Percentiles rank a stretch among this genome's conserved stretches.
These are phyloP conservation scores for Alauda arvensis DNA, from an alignment of 2,797 vertebrate genomes.

Conservation along the genomic window DNA sequence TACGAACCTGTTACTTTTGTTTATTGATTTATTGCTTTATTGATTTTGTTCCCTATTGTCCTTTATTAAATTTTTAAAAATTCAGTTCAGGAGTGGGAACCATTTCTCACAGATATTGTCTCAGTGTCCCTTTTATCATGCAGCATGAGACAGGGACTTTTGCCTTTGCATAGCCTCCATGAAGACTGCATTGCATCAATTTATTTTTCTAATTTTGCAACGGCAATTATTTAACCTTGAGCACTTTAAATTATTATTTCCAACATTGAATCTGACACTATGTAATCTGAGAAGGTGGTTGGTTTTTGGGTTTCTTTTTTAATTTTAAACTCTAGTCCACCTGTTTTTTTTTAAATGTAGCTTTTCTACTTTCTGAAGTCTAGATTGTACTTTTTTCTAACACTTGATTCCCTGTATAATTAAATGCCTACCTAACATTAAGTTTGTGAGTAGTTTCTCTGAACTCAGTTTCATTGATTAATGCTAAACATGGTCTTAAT, in stretches of 20 bases:
- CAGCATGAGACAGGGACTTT: background rate
- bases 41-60: background rate
- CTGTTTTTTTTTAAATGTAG: background rate
- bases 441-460: background rate
- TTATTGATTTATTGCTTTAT: too few species aligned
- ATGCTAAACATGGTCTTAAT: constrained; percentile 28
- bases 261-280: background rate
- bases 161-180: background rate
- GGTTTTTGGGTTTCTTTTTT: fast-evolving
- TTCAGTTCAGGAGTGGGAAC: background rate
- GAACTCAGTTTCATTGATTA: background rate
- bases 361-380: background rate
- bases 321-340: background rate
- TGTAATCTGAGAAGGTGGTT: background rate
- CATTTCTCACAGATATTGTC: background rate
- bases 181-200: background rate
- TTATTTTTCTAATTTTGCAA: background rate
- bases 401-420: background rate
- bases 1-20: background rate
- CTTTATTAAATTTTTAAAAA: background rate
- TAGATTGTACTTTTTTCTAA: background rate
- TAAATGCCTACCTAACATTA: background rate
- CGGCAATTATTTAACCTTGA: background rate
- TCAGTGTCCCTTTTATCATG: background rate
- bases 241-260: background rate